A percentile compares a stretch with the other conserved stretches of the same genome.
Conservation (phyloP, 2,888 invertebrate genomes). For the Octonoba sinensis region DNA sequence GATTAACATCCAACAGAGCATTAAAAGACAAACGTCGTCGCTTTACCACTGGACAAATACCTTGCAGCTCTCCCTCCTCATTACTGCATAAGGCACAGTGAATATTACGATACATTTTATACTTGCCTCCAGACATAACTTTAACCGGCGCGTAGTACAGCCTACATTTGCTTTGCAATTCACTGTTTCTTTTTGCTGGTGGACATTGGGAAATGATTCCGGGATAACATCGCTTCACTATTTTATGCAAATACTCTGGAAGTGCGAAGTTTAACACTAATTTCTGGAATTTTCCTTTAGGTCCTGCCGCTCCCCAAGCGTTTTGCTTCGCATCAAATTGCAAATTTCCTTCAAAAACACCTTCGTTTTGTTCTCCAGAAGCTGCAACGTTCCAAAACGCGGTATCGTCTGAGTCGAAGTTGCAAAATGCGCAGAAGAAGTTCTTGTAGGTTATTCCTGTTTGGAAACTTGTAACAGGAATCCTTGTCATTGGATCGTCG, state of each 20-base stretch:
- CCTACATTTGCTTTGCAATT: not conserved
- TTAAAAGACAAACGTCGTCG: not conserved
- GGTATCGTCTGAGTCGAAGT: not conserved
- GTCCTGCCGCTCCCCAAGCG: conserved; percentile 3
- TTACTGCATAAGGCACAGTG: conserved; percentile 24
- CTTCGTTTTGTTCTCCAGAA: no score
- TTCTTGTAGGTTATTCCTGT: conserved; percentile 13
- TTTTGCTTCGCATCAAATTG: no score
- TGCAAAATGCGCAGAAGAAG: conserved; percentile 34
- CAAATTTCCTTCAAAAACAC: no score
- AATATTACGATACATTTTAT: not conserved
- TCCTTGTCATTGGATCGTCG: conserved; percentile 5
- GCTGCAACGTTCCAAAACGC: conserved; percentile 4
- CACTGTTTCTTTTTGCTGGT: not conserved
- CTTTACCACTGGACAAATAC: not conserved
- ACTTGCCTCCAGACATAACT: not conserved
- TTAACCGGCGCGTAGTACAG: conserved; percentile 8
- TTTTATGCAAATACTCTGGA: not conserved
- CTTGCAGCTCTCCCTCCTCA: not conserved
- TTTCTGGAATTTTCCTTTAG: not conserved
- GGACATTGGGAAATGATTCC: conserved; percentile 69
- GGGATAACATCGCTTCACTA: conserved; percentile 21
- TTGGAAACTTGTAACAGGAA: conserved; percentile 9
- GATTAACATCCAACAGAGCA: conserved; percentile 10
- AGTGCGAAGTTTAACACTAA: not conserved